A percentile compares a stretch with the other conserved stretches of the same genome.
Conservation (phyloP, 2,888 invertebrate genomes). For the Lypha dubia region DNA sequence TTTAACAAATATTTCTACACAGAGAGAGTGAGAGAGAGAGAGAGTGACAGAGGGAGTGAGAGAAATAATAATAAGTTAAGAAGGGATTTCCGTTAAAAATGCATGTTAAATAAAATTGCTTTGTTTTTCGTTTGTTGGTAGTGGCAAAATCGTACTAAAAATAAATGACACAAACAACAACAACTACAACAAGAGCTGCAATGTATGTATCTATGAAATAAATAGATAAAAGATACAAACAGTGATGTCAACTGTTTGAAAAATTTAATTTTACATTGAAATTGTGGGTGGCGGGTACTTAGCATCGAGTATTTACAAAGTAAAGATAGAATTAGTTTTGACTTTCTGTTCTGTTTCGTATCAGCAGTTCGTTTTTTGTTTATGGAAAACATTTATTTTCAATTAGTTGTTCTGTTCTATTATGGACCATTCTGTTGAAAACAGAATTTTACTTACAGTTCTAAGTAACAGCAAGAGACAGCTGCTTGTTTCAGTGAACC, state of each 20-base stretch:
- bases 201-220: not conserved
- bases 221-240: not conserved
- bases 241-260: not conserved
- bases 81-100: conserved; percentile 21
- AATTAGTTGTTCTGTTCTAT: no score
- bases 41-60: not conserved
- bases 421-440: no score
- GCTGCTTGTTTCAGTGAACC: no score
- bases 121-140: conserved; percentile 1
- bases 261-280: not conserved
- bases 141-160: conserved; percentile 13
- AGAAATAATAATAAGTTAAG: not conserved
- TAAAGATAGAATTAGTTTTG: no score
- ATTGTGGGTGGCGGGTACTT: not conserved
- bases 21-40: not conserved
- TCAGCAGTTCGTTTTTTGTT: no score
- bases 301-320: no score
- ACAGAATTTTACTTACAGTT: no score
- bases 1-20: not conserved
- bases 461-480: no score
- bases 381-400: no score
- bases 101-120: conserved; percentile 32
- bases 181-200: not conserved
- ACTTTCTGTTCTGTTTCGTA: no score
- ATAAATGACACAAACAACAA: conserved; percentile 1